Base-by-base conservation (phyloP, 2,888 invertebrate species). In the Diaprepes abbreviatus region DNA sequence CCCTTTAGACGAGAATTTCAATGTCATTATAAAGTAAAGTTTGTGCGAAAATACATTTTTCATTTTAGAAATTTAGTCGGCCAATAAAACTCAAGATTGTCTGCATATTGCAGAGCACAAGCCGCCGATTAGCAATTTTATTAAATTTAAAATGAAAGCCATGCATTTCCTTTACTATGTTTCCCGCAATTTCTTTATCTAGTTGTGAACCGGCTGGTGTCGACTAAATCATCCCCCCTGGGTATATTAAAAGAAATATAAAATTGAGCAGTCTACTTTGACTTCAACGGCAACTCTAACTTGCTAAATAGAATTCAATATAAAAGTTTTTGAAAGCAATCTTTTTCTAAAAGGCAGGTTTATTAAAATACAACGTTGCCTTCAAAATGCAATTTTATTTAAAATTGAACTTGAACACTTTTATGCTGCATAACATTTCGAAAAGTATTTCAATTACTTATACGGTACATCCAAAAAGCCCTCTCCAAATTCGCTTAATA, bases 151-250 rank as follows among this genome's bases (percentile, higher is more conserved):
- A 79, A 80, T 78, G 80, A 79, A 79, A 79, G 76, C 78, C 78
- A 80, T 80, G 79, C 78, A 76, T 80, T 80, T 76, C 75, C 79
- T 75, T 73, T 69, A 74, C 76, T 76, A 79, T 76, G 76, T 77
- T 77, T 77, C 75, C 74, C 74, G 79, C 79, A 80, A 80, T 80
- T 80, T 80, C 79, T 80, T 78, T 79, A 79, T 79, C 76, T 77
- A 75, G 74, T 74, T 74, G 76, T 70, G 75, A 75, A 77, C 73
- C 80, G 79, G 79, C 79, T 80, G 80, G 75, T 73, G 76, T 75
- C 75, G 77, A 77, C 77, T 80, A 80, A 80, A 80, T 80, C 80
- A 80, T 78, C 72, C 77, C 68, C 74, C 77, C 76, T 72, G 75
- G 77, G 77, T 76, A 79, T 79, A 80, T 80, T 80, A 79, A 79